Percentiles rank a stretch among this genome's conserved stretches.
Conservation (phyloP, 2,113 vertebrate species). For the Paracanthobrama guichenoti region DNA sequence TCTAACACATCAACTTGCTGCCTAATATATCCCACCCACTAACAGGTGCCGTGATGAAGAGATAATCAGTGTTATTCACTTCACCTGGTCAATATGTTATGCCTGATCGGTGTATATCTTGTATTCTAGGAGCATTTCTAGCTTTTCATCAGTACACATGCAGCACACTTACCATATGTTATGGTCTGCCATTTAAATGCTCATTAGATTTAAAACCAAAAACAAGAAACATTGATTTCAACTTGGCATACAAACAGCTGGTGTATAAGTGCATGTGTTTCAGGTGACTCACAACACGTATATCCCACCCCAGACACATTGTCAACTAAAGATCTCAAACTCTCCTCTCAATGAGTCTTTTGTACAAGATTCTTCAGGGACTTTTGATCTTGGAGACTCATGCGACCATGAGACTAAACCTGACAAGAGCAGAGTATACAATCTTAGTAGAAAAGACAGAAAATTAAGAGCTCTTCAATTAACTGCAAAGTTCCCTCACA, state of each 20-base stretch:
- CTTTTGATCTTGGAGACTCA: neutral
- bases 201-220: neutral
- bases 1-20: no score
- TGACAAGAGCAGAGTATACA: neutral
- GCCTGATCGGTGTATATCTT: neutral
- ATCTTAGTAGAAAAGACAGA: neutral
- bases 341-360: neutral
- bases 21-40: no score
- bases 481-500: neutral
- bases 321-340: neutral
- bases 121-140: neutral
- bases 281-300: neutral
- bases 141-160: neutral
- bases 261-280: neutral
- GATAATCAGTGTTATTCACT: no score
- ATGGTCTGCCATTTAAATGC: neutral
- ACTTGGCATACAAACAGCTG: no score
- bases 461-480: neutral
- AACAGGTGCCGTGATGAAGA: no score
- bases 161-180: neutral
- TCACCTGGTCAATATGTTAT: no score
- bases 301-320: neutral
- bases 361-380: neutral
- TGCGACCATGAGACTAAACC: neutral
- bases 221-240: neutral